Evolutionary conservation across 2,797 vertebrate genomes (phyloP), one percentile per base, ranked within the genome.

Genomic region (Anguilla anguilla): DNA sequence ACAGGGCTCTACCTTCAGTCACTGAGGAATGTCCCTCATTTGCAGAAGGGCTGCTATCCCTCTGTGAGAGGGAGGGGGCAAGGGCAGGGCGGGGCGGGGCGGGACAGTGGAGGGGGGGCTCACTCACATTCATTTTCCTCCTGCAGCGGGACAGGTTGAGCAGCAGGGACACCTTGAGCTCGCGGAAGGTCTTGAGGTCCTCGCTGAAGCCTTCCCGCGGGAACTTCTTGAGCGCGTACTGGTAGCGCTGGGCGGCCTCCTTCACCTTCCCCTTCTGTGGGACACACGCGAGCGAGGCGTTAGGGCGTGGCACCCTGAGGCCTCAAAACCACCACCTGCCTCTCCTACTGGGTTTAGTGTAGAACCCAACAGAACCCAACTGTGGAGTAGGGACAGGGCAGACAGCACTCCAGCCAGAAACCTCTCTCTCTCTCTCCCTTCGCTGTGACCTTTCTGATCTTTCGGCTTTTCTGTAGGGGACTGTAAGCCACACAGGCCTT

Each of bases 41-140:
- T 35, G 31, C 31, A 67, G 22, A 67, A 67, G 64, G 39, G 39
- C 39, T 28, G 2, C 69, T 7, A 1, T 74, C 69, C 28, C 31
- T 28, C 25, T 67, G 4, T 67, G 64, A 67, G 39, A 2, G 4
- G 5, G 25, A 1, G 4, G 25, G 43, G 69, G 64, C 22, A 6
- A n/a, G 17, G 0, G 61, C 3, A 3, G 2, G 31, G 31, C 0
- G 9, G 11, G 69, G 0, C 0, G 61, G 25, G 69, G 7, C 0
- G 61, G 22, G 25, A 22, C 13, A 17, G 59, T 15, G 53, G 22
- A 25, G 25, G 64, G n/a, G 25, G 39, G 39, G 39, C 39, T 43
- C 6, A 97, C 98, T 97, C 93, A 99, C 99, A 9, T 99, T 99
- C 98, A 99, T 99, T 97, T 99, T 99, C 95, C 99, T 97, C 89